Base-by-base conservation (phyloP, 2,888 invertebrate genomes). In the Hyles lineata region DNA sequence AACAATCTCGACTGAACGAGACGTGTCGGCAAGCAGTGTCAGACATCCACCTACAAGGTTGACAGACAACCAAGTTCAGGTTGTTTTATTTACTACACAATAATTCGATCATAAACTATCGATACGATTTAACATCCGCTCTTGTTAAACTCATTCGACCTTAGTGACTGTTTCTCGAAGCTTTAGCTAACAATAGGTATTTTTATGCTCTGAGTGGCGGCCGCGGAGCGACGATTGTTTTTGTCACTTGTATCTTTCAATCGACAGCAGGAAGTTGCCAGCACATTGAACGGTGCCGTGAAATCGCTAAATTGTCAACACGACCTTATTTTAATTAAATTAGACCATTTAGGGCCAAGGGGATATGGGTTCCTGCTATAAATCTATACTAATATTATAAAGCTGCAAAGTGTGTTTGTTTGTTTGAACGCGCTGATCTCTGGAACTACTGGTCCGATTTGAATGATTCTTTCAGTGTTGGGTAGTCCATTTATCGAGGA, bases 241-340 rank as follows among this genome's bases (percentile, higher is more conserved):
- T 73, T 74, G 73, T 72, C 71, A 73, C 60, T 58, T 61, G 71
- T 74, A 69, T 70, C 72, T 72, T 72, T 72, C 69, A 71, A 72
- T 74, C 70, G 70, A 70, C 61, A 72, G 71, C 62, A 76, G 77
- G 77, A 77, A 76, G 76, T 76, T 29, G 72, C 60, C 43, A 72
- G 32, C 63, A 70, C 58, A 60, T 62, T 55, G 55, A 70, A 61
- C 29, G 62, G 43, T 35, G n/a, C 58, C 69, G 60, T 70, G 67
- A 70, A 72, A 72, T 72, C 60, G 70, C 67, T 29, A 35, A 17
- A 43, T 69, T 69, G 25, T 23, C 21, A 29, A 21, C 17, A 61
- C 35, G 55, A 67, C 72, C 58, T 67, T 72, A 35, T 58, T 19
- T 4, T 58, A 67, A 67, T 67, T 43, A 7, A 60, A 61, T 8